Evolutionary conservation across 1,140 invertebrate species (phyloP).

Genomic region (Dufourea novaeangliae): DNA sequence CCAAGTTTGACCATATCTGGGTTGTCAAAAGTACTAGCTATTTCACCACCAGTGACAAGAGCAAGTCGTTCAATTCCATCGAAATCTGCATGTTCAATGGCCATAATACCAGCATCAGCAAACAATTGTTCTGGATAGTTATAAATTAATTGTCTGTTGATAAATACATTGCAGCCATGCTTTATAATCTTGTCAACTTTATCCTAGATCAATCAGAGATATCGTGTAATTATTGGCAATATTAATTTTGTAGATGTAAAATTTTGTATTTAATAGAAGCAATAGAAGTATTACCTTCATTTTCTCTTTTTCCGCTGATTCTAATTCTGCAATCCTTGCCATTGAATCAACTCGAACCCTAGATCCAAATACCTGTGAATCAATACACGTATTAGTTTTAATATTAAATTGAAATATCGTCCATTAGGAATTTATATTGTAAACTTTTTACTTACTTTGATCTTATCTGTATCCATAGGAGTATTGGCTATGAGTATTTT

Average conservation of each 20-base stretch:
- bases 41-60: slow-evolving; percentile 98
- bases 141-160: slow-evolving; percentile 99
- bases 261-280: neutral
- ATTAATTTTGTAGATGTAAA: neutral
- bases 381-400: slow-evolving; percentile 52
- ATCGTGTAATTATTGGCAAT: neutral
- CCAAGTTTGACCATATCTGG: slow-evolving; percentile 96
- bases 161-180: slow-evolving; percentile 99
- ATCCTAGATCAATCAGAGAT: slow-evolving; percentile 80
- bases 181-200: slow-evolving; percentile 98
- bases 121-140: slow-evolving; percentile 99
- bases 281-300: slow-evolving; percentile 89
- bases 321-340: slow-evolving; percentile 98
- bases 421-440: slow-evolving; percentile 51
- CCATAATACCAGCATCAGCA: slow-evolving; percentile 99
- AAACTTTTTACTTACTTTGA: slow-evolving; percentile 86
- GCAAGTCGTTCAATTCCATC: slow-evolving; percentile 99
- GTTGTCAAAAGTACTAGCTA: slow-evolving; percentile 98
- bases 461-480: slow-evolving; percentile 99
- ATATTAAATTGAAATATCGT: slow-evolving; percentile 19
- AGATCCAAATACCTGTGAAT: slow-evolving; percentile 92
- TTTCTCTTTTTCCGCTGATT: slow-evolving; percentile 99
- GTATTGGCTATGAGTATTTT: slow-evolving; percentile 99
- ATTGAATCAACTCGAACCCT: slow-evolving; percentile 98
- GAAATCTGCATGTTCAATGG: slow-evolving; percentile 99